Evolutionary conservation across 1,140 invertebrate species (phyloP), one percentile per base, ranked within the genome.

Genomic region (Zaprionus vittiger): DNA sequence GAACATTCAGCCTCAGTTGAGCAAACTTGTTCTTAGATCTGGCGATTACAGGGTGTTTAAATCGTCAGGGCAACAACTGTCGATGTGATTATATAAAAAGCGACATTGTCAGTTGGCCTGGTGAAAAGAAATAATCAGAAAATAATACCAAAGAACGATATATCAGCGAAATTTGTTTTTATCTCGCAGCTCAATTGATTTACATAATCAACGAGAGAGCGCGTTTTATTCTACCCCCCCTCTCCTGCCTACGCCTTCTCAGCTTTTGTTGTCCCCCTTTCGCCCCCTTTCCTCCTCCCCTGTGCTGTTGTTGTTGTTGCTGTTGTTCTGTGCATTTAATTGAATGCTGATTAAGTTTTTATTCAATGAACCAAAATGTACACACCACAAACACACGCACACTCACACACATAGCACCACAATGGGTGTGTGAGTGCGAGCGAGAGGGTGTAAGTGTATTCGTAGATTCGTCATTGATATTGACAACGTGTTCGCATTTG

Each of bases 321-420:
- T 71, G 52, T 72, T 64, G 37, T 49, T 77, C 75, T 79, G 83
- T 80, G 83, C 83, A 83, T 87, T 87, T 87, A 87, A 87, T 87
- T 87, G 86, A 87, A 87, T 77, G 83, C 83, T 86, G 83, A 86
- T 86, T 86, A 86, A 86, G 83, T 86, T 86, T 73, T 86, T 83
- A 86, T 86, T 86, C 83, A 86, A 86, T 87, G 83, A 79, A 87
- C 81, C 80, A 72, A 73, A 79, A 59, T 71, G 73, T 38, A 52
- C 20, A 70, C 41, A 44, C 41, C n/a, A n/a, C 41, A 47, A n/a
- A 47, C 7, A 41, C 28, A 66, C 12, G 41, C 41, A 64, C 7
- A 62, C 41, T 49, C 41, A 62, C 41, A 56, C 22, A 55, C 20
- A 69, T 22, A 56, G n/a, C 60, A 63, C 59, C 20, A 9, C 34